Evolutionary conservation across 2,888 invertebrate species (phyloP).

Genomic region (Steinernema carpocapsae): DNA sequence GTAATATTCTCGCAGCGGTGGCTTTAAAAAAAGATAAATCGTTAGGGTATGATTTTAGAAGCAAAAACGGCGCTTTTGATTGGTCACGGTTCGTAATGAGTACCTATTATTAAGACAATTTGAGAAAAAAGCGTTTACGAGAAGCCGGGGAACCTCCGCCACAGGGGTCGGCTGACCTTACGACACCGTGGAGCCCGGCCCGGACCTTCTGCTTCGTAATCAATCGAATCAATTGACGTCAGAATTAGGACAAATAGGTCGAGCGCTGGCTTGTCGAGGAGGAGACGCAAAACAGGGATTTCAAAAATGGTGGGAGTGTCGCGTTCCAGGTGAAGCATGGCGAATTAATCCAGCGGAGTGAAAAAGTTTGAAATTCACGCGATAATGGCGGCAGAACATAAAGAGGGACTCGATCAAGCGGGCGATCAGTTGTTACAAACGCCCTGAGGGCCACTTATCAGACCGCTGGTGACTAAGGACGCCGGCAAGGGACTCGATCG

Average conservation of each 20-base stretch:
- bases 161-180: too few relatives aligned
- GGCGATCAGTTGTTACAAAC: conserved; percentile 18
- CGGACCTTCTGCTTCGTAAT: not conserved
- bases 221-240: conserved; percentile 31
- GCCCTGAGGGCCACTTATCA: conserved; percentile 27
- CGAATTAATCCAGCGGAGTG: not conserved
- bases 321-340: not conserved
- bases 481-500: conserved; percentile 9
- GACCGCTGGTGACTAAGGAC: conserved; percentile 23
- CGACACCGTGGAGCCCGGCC: too few relatives aligned
- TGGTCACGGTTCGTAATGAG: not conserved
- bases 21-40: conserved; percentile 18
- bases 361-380: conserved; percentile 2
- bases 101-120: too few relatives aligned
- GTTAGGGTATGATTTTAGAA: not conserved
- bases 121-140: too few relatives aligned
- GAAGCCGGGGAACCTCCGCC: too few relatives aligned
- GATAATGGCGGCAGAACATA: conserved; percentile 14
- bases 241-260: not conserved
- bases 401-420: conserved; percentile 16
- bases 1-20: not conserved
- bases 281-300: too few relatives aligned
- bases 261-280: not conserved
- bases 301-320: not conserved
- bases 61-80: not conserved